phyloP scores from a whole-genome alignment of 2,888 invertebrate species.

The Tetranychus truncatus region DNA sequence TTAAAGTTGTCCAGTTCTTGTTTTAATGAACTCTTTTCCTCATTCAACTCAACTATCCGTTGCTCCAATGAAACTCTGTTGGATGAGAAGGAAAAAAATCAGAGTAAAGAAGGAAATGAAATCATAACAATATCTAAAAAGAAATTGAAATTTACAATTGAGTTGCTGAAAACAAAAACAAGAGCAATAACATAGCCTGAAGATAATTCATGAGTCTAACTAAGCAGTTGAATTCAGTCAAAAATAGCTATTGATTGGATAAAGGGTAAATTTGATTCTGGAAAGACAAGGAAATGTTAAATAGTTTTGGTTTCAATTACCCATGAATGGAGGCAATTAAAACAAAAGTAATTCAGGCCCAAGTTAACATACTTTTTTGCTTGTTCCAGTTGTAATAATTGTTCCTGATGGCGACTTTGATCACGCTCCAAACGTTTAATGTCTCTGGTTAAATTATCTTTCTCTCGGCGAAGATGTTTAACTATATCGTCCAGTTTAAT shows the following conservation, averaged over 20 bases:
- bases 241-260: too few relatives aligned
- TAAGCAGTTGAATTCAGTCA: too few relatives aligned
- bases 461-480: neutral
- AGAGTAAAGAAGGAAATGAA: neutral
- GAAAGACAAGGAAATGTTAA: too few relatives aligned
- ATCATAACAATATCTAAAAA: neutral
- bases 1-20: conserved; percentile 16
- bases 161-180: too few relatives aligned
- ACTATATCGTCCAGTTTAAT: neutral
- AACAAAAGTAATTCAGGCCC: too few relatives aligned
- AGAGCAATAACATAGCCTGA: too few relatives aligned
- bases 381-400: neutral
- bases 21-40: conserved; percentile 15
- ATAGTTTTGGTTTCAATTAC: neutral
- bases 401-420: neutral
- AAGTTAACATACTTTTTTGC: neutral
- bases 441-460: neutral
- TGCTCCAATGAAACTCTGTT: conserved; percentile 15
- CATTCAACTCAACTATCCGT: conserved; percentile 9
- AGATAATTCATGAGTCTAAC: too few relatives aligned
- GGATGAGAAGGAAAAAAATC: neutral
- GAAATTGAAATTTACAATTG: too few relatives aligned
- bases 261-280: too few relatives aligned
- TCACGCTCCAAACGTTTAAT: neutral
- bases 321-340: too few relatives aligned